phyloP scores from a whole-genome alignment of 2,888 invertebrate species.

The Mactromeris polynyma region DNA sequence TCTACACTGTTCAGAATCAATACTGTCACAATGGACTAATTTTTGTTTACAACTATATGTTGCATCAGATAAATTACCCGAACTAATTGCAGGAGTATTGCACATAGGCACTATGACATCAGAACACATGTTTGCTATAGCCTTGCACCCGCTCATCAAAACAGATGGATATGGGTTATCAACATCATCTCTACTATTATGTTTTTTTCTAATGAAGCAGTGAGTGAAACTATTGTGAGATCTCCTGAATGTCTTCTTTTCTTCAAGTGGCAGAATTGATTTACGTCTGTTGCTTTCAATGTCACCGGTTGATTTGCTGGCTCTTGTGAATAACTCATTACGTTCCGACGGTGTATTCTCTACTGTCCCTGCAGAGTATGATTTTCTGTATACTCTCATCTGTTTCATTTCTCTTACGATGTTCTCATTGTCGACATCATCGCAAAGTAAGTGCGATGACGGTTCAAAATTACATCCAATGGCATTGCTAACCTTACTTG shows the following conservation, averaged over 20 bases:
- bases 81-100: background rate
- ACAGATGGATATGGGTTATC: background rate
- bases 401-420: background rate
- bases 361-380: background rate
- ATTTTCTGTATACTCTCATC: background rate
- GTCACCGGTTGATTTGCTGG: conserved; percentile 14
- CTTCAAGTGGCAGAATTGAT: conserved; percentile 20
- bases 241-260: background rate
- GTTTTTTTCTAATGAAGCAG: background rate
- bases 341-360: background rate
- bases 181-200: background rate
- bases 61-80: background rate
- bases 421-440: background rate
- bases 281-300: conserved; percentile 1
- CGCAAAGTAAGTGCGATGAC: background rate
- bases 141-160: conserved; percentile 9
- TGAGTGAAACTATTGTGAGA: background rate
- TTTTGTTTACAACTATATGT: background rate
- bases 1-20: background rate
- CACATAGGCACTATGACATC: background rate
- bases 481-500: background rate
- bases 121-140: background rate
- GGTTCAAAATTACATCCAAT: background rate
- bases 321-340: background rate
- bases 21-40: background rate